These are phyloP conservation scores for Drosophila cracens DNA, from an alignment of 2,888 invertebrate genomes.

Conservation along the genomic window DNA sequence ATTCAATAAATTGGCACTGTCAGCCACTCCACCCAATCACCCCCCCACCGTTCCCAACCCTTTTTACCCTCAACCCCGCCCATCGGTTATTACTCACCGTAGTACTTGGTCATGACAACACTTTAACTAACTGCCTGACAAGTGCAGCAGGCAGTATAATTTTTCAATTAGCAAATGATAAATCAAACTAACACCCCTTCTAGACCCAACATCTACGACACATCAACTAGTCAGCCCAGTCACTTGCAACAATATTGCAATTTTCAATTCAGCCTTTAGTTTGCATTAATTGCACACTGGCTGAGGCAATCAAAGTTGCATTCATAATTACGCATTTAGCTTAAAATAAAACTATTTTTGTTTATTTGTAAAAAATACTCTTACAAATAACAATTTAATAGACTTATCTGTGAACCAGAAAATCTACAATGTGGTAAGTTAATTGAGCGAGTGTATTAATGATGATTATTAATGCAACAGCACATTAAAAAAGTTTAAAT, in stretches of 20 bases:
- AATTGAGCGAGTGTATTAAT: not conserved
- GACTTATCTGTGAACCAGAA: not conserved
- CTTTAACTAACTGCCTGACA: slow-evolving; percentile 77
- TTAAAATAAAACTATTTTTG: not conserved
- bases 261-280: slow-evolving; percentile 68
- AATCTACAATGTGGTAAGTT: not conserved
- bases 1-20: slow-evolving; percentile 76
- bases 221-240: slow-evolving; percentile 20
- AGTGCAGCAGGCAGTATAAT: slow-evolving; percentile 72
- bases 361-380: not conserved
- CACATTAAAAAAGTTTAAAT: not conserved
- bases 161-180: slow-evolving; percentile 81
- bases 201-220: slow-evolving; percentile 7
- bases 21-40: slow-evolving; percentile 30
- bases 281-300: slow-evolving; percentile 48
- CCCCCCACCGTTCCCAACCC: not conserved
- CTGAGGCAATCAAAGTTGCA: slow-evolving; percentile 14
- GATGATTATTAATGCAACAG: not conserved
- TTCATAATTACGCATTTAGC: slow-evolving; percentile 63
- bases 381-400: not conserved
- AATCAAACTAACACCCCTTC: slow-evolving; percentile 75
- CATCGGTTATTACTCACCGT: slow-evolving; percentile 10
- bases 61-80: not conserved
- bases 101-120: slow-evolving; percentile 58
- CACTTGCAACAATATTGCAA: slow-evolving; percentile 52